A percentile compares a stretch with the other conserved stretches of the same genome.
These are phyloP conservation scores for Apamea crenata DNA, from an alignment of 2,888 invertebrate species.

Conservation along the genomic window DNA sequence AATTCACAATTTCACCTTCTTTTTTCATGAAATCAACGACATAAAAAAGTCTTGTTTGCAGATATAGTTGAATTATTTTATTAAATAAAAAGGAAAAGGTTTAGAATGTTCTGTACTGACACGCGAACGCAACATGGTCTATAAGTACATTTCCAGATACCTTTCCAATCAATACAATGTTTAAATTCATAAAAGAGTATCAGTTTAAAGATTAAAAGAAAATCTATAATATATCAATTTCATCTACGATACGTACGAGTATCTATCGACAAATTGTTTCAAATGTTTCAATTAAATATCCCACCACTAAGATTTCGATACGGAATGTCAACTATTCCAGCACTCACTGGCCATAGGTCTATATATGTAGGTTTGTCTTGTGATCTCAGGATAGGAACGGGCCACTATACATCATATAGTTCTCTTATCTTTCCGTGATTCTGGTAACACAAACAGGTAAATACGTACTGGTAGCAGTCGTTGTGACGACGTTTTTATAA, in stretches of 20 bases:
- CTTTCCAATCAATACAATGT: neutral
- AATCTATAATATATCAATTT: no score
- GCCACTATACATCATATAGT: neutral
- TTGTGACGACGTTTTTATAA: neutral
- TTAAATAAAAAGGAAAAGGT: neutral
- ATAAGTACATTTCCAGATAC: conserved; percentile 3
- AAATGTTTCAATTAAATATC: conserved; percentile 10
- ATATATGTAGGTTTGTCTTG: conserved; percentile 22
- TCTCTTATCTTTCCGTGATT: neutral
- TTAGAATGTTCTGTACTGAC: neutral
- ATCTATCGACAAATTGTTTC: conserved; percentile 11
- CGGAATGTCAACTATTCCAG: conserved; percentile 37
- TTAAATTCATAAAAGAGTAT: neutral
- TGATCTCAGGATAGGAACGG: neutral
- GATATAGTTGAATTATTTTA: neutral
- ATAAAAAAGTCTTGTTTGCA: no score
- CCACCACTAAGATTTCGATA: conserved; percentile 31
- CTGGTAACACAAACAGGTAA: neutral
- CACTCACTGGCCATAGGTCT: neutral
- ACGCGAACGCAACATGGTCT: neutral
- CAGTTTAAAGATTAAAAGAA: neutral
- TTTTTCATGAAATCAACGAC: neutral
- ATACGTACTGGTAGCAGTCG: neutral
- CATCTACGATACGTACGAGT: neutral
- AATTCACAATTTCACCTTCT: neutral